Evolutionary conservation across 2,888 invertebrate species (phyloP).

Genomic region (Synanthedon vespiformis): DNA sequence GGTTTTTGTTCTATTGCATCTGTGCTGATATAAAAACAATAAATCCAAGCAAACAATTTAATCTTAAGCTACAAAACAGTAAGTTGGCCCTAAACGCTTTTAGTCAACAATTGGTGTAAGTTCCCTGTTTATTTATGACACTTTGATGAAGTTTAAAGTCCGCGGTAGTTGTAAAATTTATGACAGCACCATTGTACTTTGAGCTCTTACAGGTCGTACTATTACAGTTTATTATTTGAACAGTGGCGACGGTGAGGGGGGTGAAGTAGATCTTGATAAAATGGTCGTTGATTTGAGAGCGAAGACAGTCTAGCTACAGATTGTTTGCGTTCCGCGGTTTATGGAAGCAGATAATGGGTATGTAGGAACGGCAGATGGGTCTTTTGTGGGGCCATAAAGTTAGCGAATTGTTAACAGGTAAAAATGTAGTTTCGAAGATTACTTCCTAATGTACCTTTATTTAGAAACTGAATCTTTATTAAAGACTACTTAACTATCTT

Average conservation of each 20-base stretch:
- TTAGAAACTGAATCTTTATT: too few relatives aligned
- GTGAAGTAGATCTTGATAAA: slow-evolving; percentile 16
- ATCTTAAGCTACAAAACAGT: slow-evolving; percentile 10
- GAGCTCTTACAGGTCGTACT: slow-evolving; percentile 12
- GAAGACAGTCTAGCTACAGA: slow-evolving; percentile 39
- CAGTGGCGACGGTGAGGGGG: slow-evolving; percentile 5
- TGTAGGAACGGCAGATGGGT: slow-evolving; percentile 50
- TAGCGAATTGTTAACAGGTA: slow-evolving; percentile 8
- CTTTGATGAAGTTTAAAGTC: slow-evolving; percentile 52
- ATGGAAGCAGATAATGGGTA: slow-evolving; percentile 51
- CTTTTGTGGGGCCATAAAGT: slow-evolving; percentile 26
- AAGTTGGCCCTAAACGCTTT: slow-evolving; percentile 12
- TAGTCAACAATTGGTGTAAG: slow-evolving; percentile 16
- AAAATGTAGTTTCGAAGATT: neutral
- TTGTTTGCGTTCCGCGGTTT: slow-evolving; percentile 56
- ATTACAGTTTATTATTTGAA: slow-evolving; percentile 1
- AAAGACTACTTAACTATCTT: too few relatives aligned
- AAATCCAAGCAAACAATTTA: slow-evolving; percentile 1
- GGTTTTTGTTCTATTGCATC: too few relatives aligned
- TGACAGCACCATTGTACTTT: slow-evolving; percentile 19
- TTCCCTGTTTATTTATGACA: slow-evolving; percentile 40
- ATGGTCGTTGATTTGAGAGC: slow-evolving; percentile 33
- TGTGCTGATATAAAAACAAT: too few relatives aligned
- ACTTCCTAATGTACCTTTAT: too few relatives aligned
- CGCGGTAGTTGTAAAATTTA: slow-evolving; percentile 39